Base-by-base conservation (phyloP, 1,140 invertebrate genomes). In the Pogonognathellus flavescens region DNA sequence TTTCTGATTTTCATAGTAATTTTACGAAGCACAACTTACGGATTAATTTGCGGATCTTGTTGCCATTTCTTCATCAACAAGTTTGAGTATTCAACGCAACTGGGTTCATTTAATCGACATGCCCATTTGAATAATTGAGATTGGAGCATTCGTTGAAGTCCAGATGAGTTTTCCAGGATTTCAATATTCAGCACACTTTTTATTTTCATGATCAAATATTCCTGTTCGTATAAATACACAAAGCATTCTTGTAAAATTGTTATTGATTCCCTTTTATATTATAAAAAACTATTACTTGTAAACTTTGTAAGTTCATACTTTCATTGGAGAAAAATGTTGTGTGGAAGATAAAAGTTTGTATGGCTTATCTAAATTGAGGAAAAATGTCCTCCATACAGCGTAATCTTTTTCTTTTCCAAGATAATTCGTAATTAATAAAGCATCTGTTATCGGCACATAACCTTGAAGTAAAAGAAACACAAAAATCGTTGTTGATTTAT, bases 311-410 rank as follows among this genome's bases (percentile, higher is more conserved):
- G 14, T 1, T 1, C 20, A 22, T n/a, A 55, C 20, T 55, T 81
- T 20, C 80, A 0, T 55, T 14, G 18, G 55, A 81, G 14, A 16
- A 6, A 62, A 60, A 16, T 18, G 20, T 5, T 59, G 16, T 1
- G 55, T 62, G 9, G 18, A 22, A 4, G 55, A 49, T 7, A 82
- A 22, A 20, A 82, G 53, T 50, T 62, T 59, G 41, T 41, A 62
- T 5, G 81, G 81, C n/a, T 62, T 82, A 3, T 49, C 50, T 1
- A 82, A 62, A 82, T 82, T 82, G 14, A 10, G 22, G n/a, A 62
- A 41, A 18, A 82, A 49, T 41, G 81, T 62, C 49, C n/a, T 5
- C 81, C 81, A 82, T 8, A 82, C 55, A 9, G 16, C 31, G 16
- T 49, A 82, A 49, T 82, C 57, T 0, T n/a, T 50, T 49, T 76